phyloP scores from a whole-genome alignment of 1,140 invertebrate species.

The Campodea augens region DNA sequence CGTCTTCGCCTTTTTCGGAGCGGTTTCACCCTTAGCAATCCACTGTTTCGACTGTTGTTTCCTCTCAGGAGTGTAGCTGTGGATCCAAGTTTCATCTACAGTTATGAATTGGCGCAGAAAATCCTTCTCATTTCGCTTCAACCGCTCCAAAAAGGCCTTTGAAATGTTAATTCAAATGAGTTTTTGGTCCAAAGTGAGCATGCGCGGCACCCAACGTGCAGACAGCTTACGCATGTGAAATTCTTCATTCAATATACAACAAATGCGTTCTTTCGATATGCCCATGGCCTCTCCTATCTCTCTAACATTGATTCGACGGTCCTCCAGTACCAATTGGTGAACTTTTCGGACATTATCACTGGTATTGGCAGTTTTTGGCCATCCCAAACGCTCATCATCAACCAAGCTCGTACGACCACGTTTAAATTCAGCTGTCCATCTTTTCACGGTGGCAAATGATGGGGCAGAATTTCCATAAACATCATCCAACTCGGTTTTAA shows the following conservation, averaged over 20 bases:
- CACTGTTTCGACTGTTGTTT: slow-evolving; percentile 22
- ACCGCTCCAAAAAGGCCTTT: slow-evolving; percentile 11
- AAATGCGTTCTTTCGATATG: slow-evolving; percentile 5
- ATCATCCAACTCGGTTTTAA: no score
- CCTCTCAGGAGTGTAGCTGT: slow-evolving; percentile 21
- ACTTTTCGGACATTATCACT: slow-evolving; percentile 3
- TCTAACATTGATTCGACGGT: neutral
- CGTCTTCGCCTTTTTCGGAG: slow-evolving; percentile 21
- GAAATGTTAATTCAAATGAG: slow-evolving; percentile 7
- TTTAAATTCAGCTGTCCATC: no score
- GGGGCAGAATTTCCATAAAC: no score
- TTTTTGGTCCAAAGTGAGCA: slow-evolving; percentile 9
- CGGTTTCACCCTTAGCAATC: no score
- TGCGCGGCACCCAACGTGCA: slow-evolving; percentile 7
- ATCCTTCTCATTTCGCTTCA: slow-evolving; percentile 10
- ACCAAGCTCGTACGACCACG: no score
- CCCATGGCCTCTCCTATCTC: slow-evolving; percentile 5
- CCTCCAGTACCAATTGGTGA: neutral
- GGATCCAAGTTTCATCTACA: slow-evolving; percentile 23
- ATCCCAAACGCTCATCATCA: no score
- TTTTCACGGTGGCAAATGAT: no score
- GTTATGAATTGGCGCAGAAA: slow-evolving; percentile 20
- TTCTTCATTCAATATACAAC: slow-evolving; percentile 16
- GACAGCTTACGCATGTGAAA: slow-evolving; percentile 13
- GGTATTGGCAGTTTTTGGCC: neutral